Conservation (phyloP, 2,888 invertebrate species). For the Cantharis rustica region DNA sequence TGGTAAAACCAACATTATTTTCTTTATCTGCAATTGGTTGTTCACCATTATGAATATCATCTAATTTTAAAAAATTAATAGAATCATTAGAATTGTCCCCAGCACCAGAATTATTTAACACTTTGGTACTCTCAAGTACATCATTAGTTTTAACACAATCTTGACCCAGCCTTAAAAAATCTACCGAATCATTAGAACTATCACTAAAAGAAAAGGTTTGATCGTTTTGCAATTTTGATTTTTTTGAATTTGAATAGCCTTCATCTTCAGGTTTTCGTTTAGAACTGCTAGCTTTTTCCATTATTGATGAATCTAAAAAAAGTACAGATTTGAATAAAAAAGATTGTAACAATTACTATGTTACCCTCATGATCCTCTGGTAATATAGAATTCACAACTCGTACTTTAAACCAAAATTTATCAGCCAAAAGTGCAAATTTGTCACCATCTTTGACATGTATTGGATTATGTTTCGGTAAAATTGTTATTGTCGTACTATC, state of each 20-base stretch:
- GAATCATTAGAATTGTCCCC: not conserved
- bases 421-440: slow-evolving; percentile 61
- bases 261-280: not conserved
- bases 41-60: not conserved
- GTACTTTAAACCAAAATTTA: slow-evolving; percentile 58
- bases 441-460: slow-evolving; percentile 57
- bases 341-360: not conserved
- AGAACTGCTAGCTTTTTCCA: not conserved
- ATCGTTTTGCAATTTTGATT: not conserved
- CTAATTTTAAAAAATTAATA: not conserved
- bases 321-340: not conserved
- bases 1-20: not conserved
- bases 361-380: not conserved
- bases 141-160: not conserved
- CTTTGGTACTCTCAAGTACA: not conserved
- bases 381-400: slow-evolving; percentile 36
- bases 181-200: not conserved
- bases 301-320: not conserved
- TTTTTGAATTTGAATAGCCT: not conserved
- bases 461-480: slow-evolving; percentile 49
- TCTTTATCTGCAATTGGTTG: not conserved
- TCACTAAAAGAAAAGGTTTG: not conserved
- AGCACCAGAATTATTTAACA: not conserved
- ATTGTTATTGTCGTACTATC: slow-evolving; percentile 47
- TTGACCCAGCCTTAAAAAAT: not conserved